phyloP scores from a whole-genome alignment of 2,797 vertebrate species.

The Mionectes olivaceus region DNA sequence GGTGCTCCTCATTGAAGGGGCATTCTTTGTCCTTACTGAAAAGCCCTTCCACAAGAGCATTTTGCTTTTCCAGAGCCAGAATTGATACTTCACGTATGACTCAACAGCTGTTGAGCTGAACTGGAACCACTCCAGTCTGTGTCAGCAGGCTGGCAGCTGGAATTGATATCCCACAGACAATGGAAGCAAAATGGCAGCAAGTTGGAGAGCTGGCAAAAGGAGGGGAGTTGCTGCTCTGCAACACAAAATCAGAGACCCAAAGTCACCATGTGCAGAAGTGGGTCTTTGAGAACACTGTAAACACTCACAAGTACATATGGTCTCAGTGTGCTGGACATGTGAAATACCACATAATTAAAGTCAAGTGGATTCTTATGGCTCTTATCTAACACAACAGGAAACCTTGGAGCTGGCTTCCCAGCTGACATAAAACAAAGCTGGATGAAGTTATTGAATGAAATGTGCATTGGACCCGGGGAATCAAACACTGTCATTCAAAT shows the following conservation, averaged over 20 bases:
- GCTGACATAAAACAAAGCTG: not conserved
- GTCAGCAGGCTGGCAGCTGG: not conserved
- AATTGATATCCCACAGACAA: not conserved
- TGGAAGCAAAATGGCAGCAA: not conserved
- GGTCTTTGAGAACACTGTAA: not conserved
- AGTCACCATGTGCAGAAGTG: not conserved
- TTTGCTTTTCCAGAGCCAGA: not conserved
- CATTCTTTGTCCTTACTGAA: not conserved
- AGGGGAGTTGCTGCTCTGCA: not conserved
- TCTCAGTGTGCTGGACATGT: not conserved
- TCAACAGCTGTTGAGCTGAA: conserved; percentile 25
- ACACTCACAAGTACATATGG: not conserved
- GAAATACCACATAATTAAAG: not conserved
- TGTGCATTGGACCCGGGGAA: rapidly evolving
- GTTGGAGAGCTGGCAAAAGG: not conserved
- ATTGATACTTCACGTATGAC: not conserved
- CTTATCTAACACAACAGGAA: not conserved
- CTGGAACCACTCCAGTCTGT: not conserved
- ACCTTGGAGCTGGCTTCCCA: not conserved
- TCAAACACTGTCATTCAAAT: not conserved
- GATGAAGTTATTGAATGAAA: not conserved
- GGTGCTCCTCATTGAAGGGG: not conserved
- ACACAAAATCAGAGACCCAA: not conserved
- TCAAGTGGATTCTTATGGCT: not conserved
- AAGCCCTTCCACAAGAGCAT: not conserved